Base-by-base conservation (phyloP, 2,797 vertebrate species). In the Xenopus petersii region DNA sequence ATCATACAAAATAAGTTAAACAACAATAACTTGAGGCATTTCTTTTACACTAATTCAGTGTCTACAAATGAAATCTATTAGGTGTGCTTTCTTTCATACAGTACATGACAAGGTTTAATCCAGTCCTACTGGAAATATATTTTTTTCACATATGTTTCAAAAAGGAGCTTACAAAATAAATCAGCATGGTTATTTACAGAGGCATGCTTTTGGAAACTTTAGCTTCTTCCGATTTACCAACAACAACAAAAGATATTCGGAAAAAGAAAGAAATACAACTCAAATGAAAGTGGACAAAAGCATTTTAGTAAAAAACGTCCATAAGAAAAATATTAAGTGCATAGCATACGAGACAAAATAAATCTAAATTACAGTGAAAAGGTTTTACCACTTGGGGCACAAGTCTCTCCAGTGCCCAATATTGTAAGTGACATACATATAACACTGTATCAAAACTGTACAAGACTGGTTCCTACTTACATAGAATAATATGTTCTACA, bases 1-100 rank as follows among this genome's bases (percentile, higher is more conserved):
- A 80, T 73, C 83, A 76, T 84, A 84, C 62, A 83, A 82, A 92
- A 88, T 90, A 91, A 92, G 84, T 91, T 90, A 90, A 89, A 88
- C 82, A 86, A 81, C 79, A 86, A 86, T 80, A 89, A 79, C 82
- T 75, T 65, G 65, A 80, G 85, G 77, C 75, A 76, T 79, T 63
- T 84, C 80, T 64, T 74, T 83, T 82, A 85, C 83, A 81, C 79
- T 84, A 71, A 74, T 77, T 74, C 77, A 73, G 69, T 82, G 81
- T 71, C 86, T 84, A 87, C 81, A 70, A 42, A 42, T 42, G 72
- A 84, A 85, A 83, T 81, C 74, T 67, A 16, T 64, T 56, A 64
- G 73, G 81, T 24, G 82, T 80, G 80, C 80, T 82, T 75, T 81
- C 77, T 83, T 79, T 77, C 79, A 80, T 80, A 77, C 71, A 70